These are phyloP conservation scores for Conger conger DNA, from an alignment of 2,113 vertebrate genomes.

Conservation along the genomic window DNA sequence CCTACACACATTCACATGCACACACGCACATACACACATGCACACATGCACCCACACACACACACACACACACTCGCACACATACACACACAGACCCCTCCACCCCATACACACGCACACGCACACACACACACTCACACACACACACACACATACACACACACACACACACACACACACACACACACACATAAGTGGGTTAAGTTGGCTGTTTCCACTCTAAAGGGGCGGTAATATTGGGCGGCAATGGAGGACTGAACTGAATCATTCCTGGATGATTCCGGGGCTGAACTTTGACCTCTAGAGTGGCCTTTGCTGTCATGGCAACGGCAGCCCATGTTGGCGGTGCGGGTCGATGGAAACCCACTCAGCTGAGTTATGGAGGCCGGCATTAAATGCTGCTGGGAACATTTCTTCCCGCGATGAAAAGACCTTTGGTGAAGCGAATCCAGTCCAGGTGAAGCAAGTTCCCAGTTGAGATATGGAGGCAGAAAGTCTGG, in stretches of 20 bases:
- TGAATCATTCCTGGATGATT: background rate
- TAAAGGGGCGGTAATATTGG: background rate
- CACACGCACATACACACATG: background rate
- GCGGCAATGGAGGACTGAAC: background rate
- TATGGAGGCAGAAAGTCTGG: no score
- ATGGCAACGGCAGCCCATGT: constrained; percentile 6
- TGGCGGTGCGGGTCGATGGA: background rate
- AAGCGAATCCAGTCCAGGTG: background rate
- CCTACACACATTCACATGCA: background rate
- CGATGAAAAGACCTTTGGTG: background rate
- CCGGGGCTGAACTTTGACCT: constrained; percentile 24
- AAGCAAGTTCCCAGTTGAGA: background rate
- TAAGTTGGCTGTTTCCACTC: background rate
- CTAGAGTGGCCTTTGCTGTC: background rate
- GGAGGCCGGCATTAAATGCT: background rate
- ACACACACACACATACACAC: background rate
- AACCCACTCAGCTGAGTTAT: background rate
- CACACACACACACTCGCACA: no score
- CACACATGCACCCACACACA: no score
- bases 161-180: background rate
- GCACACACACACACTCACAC: no score
- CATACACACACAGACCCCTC: no score
- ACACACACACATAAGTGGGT: background rate
- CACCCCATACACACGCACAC: no score
- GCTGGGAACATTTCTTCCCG: background rate